These are phyloP conservation scores for Pocota personata DNA, from an alignment of 2,888 invertebrate species.

Conservation along the genomic window DNA sequence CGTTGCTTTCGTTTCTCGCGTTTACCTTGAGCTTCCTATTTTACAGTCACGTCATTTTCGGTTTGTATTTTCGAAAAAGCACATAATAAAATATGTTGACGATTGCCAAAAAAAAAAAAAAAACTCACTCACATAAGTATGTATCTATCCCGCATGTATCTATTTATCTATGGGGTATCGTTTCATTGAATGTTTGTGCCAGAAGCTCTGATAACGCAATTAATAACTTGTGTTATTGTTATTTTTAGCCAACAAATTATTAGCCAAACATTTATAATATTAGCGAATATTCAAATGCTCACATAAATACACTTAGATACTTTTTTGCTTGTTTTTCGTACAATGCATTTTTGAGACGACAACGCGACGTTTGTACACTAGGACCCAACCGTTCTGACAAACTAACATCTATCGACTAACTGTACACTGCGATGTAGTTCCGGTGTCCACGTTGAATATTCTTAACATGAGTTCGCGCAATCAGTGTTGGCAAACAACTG, in stretches of 20 bases:
- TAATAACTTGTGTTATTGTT: neutral
- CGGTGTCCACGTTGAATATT: constrained; percentile 30
- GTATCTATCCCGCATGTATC: neutral
- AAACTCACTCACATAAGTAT: neutral
- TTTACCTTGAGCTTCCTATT: constrained; percentile 22
- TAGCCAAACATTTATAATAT: neutral
- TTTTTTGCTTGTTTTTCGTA: neutral
- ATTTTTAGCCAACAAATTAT: neutral
- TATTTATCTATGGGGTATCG: constrained; percentile 10
- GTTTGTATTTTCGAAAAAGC: constrained; percentile 32
- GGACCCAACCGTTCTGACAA: constrained; percentile 28
- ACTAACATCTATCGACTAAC: constrained; percentile 39
- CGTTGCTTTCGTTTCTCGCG: neutral
- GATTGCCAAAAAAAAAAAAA: constrained; percentile 36
- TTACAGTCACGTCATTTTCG: constrained; percentile 56
- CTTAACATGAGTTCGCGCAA: constrained; percentile 41
- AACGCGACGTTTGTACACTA: neutral
- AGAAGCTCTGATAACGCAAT: constrained; percentile 39
- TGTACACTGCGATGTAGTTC: constrained; percentile 6
- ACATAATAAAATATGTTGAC: constrained; percentile 45
- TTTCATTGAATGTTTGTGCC: constrained; percentile 23
- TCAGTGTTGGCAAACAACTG: constrained; percentile 24
- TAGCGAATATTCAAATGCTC: neutral
- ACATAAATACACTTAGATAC: neutral
- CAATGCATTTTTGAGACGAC: neutral